A percentile compares a stretch with the other conserved stretches of the same genome.
phyloP scores from a whole-genome alignment of 2,888 invertebrate species.

The Baronia brevicornis region DNA sequence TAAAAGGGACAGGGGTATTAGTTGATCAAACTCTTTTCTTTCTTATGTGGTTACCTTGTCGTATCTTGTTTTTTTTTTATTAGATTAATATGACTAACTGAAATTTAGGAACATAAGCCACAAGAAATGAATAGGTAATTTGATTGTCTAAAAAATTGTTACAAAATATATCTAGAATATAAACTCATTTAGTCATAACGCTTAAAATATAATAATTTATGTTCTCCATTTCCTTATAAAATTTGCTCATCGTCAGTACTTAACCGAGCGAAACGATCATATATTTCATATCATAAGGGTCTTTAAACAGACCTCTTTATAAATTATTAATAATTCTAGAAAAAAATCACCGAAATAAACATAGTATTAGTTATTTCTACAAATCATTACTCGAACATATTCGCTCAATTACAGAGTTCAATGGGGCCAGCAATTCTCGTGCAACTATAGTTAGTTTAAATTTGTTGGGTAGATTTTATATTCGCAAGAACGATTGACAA shows the following conservation, averaged over 20 bases:
- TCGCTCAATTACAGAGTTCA: constrained; percentile 5
- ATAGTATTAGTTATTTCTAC: constrained; percentile 43
- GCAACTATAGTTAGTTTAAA: no score
- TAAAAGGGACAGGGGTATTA: no score
- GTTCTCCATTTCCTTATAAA: background rate
- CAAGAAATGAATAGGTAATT: no score
- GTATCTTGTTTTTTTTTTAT: no score
- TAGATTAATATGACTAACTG: no score
- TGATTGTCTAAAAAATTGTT: no score
- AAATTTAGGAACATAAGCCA: no score
- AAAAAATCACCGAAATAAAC: constrained; percentile 49
- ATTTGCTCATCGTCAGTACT: background rate
- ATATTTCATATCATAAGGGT: constrained; percentile 29
- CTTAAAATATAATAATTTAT: background rate
- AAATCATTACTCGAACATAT: constrained; percentile 25
- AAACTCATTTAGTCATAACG: background rate
- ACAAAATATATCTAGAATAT: no score
- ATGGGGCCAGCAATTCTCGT: constrained; percentile 11
- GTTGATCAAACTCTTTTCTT: no score
- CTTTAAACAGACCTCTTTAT: constrained; percentile 54
- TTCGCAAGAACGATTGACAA: no score
- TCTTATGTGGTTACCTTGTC: no score
- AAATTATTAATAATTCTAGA: constrained; percentile 43
- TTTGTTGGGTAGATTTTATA: no score
- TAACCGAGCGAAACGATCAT: constrained; percentile 16